phyloP scores from a whole-genome alignment of 2,113 vertebrate genomes.

The Silurus meridionalis region DNA sequence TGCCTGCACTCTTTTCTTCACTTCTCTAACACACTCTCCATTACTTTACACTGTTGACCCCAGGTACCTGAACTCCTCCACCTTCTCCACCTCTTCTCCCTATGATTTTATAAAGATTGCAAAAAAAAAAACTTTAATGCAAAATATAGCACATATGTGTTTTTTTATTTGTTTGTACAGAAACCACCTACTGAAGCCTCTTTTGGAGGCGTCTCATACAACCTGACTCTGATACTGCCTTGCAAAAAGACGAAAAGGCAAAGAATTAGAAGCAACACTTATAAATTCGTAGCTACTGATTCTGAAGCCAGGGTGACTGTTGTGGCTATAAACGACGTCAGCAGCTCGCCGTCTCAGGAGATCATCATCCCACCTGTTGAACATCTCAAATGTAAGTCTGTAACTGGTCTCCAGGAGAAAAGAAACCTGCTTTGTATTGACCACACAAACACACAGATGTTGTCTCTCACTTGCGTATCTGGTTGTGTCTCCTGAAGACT shows the following conservation, averaged over 20 bases:
- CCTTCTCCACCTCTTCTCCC: too few relatives aligned
- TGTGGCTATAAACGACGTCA: slow-evolving; percentile 40
- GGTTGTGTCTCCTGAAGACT: slow-evolving; percentile 24
- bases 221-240: slow-evolving; percentile 6
- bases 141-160: too few relatives aligned
- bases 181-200: slow-evolving; percentile 35
- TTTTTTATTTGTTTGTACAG: slow-evolving; percentile 13
- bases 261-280: background rate
- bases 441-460: background rate
- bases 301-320: slow-evolving; percentile 42
- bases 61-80: too few relatives aligned
- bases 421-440: background rate
- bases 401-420: background rate
- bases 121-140: too few relatives aligned
- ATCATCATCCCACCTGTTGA: slow-evolving; percentile 42
- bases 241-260: background rate
- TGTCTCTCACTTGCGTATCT: background rate
- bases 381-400: slow-evolving; percentile 39
- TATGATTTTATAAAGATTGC: too few relatives aligned
- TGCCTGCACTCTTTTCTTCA: too few relatives aligned
- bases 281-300: slow-evolving; percentile 7
- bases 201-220: slow-evolving; percentile 43
- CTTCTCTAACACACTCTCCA: too few relatives aligned
- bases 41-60: too few relatives aligned
- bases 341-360: background rate